Evolutionary conservation across 2,113 vertebrate species (phyloP).

Genomic region (Calypte anna): DNA sequence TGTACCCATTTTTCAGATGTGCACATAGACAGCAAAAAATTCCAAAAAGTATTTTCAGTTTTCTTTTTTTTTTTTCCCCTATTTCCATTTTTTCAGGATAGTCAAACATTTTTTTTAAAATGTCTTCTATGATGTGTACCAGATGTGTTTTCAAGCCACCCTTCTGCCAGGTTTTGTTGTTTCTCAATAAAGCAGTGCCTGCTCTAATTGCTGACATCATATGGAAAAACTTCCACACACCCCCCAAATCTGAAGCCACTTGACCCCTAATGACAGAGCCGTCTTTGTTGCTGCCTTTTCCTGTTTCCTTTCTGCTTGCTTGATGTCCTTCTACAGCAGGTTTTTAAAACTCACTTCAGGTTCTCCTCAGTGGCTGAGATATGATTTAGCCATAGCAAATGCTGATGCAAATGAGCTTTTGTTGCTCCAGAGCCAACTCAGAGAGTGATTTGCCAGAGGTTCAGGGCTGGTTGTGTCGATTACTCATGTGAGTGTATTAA

Average conservation of each 20-base stretch:
- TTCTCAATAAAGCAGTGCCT: neutral
- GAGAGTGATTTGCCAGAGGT: neutral
- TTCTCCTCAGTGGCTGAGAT: neutral
- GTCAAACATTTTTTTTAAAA: neutral
- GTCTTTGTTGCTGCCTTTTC: slow-evolving; percentile 28
- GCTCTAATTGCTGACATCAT: neutral
- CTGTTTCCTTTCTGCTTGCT: neutral
- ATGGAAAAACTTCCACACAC: neutral
- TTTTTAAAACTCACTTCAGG: slow-evolving; percentile 48
- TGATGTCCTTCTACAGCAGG: neutral
- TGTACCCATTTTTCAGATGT: neutral
- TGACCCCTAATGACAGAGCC: neutral
- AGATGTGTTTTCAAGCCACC: neutral
- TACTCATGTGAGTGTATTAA: slow-evolving; percentile 9
- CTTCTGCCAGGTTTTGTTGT: neutral
- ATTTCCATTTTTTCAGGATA: neutral
- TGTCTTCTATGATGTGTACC: neutral
- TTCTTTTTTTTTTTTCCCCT: fast-evolving
- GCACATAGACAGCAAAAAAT: neutral
- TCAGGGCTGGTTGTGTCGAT: neutral
- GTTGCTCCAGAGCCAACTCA: neutral
- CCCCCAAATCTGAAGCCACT: neutral
- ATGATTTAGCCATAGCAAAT: neutral
- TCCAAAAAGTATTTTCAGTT: neutral
- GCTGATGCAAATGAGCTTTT: slow-evolving; percentile 24